Evolutionary conservation across 2,888 invertebrate species (phyloP), one percentile per base, ranked within the genome.

Genomic region (Mythimna pallens): DNA sequence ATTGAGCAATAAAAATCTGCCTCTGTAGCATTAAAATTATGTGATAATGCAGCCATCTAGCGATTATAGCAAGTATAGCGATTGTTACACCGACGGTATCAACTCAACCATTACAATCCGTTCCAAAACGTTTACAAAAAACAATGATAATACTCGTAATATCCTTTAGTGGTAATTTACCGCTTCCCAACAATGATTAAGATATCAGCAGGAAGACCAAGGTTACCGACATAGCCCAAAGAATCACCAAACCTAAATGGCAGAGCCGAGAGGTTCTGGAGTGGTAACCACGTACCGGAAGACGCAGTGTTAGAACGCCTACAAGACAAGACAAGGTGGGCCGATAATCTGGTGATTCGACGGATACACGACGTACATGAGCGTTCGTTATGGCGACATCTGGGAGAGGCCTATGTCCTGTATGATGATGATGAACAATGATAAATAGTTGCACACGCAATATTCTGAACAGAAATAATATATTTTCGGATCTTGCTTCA

Each of bases 371-470:
- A 40, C 40, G 3, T 10, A 3, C 12, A 40, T 2, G 12, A 40
- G 0, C 9, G 3, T 10, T 40, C 40, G 8, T 8, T 9, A 36
- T 36, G 36, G 9, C 7, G 40, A 10, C 9, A 40, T 2, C 10
- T 40, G 40, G 34, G 34, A 12, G 10, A 40, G 9, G 10, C 40
- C 40, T 10, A 34, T 34, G 34, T 34, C 7, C 34, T 7, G 34
- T 7, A n/a, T n/a, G n/a, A 40, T 40, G 40, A 40, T 40, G 40
- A 12, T 40, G 40, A 54, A 17, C 59, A 17, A 57, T 62, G 52
- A 80, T 80, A 57, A n/a, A 69, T 68, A 54, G 22, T 69, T 5
- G 34, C 54, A 62, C 36, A 54, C 36, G 52, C 30, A 69, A 43
- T 57, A 62, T 77, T 77, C 40, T 69, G 25, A 0, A n/a, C 61